phyloP scores from a whole-genome alignment of 2,113 vertebrate genomes.

The Nycticryphes semicollaris region DNA sequence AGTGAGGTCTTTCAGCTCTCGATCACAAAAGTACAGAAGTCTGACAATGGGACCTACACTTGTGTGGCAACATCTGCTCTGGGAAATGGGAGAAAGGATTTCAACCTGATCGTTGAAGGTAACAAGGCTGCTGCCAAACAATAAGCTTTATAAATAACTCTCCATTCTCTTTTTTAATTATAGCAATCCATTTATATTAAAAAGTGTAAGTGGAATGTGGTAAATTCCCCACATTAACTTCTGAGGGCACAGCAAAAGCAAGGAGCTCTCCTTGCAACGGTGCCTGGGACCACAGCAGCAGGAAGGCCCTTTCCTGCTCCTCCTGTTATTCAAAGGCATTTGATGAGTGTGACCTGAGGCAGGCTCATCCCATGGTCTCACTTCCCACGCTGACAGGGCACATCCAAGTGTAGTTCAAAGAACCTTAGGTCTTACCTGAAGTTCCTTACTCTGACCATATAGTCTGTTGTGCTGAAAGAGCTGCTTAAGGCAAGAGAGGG shows the following conservation, averaged over 20 bases:
- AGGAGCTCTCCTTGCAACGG: neutral
- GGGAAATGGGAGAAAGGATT: neutral
- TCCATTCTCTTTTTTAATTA: neutral
- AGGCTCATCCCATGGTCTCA: neutral
- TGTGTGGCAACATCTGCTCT: conserved; percentile 14
- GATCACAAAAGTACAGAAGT: conserved; percentile 54
- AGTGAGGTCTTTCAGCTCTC: conserved; percentile 56
- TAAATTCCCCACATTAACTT: neutral
- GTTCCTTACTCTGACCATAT: neutral
- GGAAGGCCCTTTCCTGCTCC: neutral
- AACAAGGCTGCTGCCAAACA: neutral
- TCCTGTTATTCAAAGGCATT: neutral
- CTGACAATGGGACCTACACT: conserved; percentile 73
- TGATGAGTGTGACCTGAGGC: neutral
- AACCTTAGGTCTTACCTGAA: neutral
- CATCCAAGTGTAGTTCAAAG: neutral
- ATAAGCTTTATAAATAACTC: neutral
- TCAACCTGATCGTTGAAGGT: conserved; percentile 75
- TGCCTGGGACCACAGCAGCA: neutral
- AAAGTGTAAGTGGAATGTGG: neutral
- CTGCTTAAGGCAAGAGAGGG: neutral
- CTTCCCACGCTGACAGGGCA: neutral
- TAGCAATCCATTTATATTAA: neutral
- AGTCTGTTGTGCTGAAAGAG: neutral
- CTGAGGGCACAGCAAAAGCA: neutral